Base-by-base conservation (phyloP, 2,113 vertebrate genomes). In the Arvicanthis niloticus region DNA sequence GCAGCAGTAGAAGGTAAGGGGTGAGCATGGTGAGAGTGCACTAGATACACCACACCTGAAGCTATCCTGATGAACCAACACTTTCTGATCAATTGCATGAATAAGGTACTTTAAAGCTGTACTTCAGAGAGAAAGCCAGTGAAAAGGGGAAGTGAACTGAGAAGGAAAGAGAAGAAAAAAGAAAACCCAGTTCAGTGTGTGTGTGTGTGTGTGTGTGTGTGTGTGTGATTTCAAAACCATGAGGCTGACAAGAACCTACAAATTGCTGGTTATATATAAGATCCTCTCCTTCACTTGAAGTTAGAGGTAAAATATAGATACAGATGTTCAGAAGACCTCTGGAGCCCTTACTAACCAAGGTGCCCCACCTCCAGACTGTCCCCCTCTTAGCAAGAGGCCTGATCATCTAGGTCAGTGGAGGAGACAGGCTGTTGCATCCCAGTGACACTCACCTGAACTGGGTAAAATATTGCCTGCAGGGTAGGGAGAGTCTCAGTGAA, bases 391-490 rank as follows among this genome's bases (percentile, higher is more conserved):
- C 89, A 88, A 84, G 77, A 91, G 58, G 81, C 45, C 58, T 68
- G 45, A 22, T 31, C 13, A 5, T 58, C 40, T 16, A n/a, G 22
- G 78, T 45, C 78, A 31, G 42, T 51, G 40, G 34, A 34, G 22
- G 45, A 89, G 31, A 72, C 67, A 62, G 72, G 75, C 1, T 3
- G 81, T 72, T 17, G 45, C 11, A 22, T 31, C 13, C 58, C 31
- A 78, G 40, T 37, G 31, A 60, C 75, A 91, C 98, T 99, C 98
- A 99, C 99, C 99, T 99, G 99, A 78, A 99, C 99, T 0, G 99
- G 99, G 97, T 99, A 99, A 98, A 99, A 99, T 98, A 99, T 99
- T 82, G 99, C 99, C 98, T 99, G 99, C 91, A 99, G 99, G 0
- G 99, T 99, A 48, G 99, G 99, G 86, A 99, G 99, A 53, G 99